Conservation (phyloP, 2,113 vertebrate species). For the Isurus oxyrinchus region DNA sequence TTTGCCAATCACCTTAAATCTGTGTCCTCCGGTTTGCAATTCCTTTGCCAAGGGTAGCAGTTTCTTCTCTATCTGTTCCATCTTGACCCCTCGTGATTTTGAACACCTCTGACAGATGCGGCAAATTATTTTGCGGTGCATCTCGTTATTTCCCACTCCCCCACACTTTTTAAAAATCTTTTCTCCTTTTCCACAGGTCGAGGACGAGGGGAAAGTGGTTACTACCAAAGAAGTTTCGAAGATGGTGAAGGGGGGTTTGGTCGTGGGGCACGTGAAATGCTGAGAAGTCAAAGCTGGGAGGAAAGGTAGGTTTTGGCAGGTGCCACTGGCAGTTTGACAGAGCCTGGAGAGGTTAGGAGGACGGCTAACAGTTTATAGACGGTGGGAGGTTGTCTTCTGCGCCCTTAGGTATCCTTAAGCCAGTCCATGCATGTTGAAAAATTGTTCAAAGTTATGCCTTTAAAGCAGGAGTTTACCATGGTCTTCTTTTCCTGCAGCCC, state of each 20-base stretch:
- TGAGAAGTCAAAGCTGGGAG: slow-evolving; percentile 89
- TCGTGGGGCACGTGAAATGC: slow-evolving; percentile 72
- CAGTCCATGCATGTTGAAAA: not conserved
- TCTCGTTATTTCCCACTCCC: not conserved
- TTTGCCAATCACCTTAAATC: too few relatives aligned
- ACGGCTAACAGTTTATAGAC: not conserved
- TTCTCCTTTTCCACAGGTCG: slow-evolving; percentile 55
- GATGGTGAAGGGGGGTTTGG: slow-evolving; percentile 73
- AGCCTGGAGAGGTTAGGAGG: not conserved
- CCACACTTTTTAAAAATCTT: not conserved
- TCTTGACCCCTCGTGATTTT: not conserved
- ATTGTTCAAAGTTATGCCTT: not conserved
- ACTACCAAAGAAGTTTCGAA: slow-evolving; percentile 89
- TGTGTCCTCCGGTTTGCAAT: not conserved
- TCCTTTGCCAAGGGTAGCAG: not conserved
- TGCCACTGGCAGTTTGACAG: not conserved
- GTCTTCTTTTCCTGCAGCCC: not conserved
- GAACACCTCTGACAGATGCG: not conserved
- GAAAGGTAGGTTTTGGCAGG: slow-evolving; percentile 61
- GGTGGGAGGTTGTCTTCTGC: too few relatives aligned
- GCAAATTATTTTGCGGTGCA: not conserved
- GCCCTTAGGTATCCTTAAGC: not conserved
- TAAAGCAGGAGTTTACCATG: too few relatives aligned
- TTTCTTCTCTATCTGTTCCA: not conserved
- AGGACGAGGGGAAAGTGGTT: slow-evolving; percentile 77